These are phyloP conservation scores for Cephus rjabovi DNA, from an alignment of 2,888 invertebrate genomes.

Conservation along the genomic window DNA sequence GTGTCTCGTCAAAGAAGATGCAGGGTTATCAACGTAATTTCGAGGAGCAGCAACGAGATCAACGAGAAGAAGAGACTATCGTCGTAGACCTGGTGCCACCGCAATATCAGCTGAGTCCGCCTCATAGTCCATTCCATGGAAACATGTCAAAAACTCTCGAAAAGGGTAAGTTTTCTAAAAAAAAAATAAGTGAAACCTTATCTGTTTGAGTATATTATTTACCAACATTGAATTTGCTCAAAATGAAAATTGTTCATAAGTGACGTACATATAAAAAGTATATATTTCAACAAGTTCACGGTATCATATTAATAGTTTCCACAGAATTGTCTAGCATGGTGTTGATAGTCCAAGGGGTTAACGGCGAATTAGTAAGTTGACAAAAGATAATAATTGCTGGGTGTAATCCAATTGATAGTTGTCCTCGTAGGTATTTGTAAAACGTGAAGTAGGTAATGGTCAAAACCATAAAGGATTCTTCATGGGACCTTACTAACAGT, in stretches of 20 bases:
- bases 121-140: constrained; percentile 47
- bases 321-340: not conserved
- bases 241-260: not conserved
- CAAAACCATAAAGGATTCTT: not conserved
- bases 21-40: constrained; percentile 50
- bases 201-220: not conserved
- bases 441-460: not conserved
- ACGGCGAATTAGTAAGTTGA: not conserved
- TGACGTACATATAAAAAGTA: not conserved
- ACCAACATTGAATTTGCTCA: not conserved
- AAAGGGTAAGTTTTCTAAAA: constrained; percentile 38
- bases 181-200: not conserved
- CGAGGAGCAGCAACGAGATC: constrained; percentile 55
- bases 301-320: not conserved
- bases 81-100: constrained; percentile 73
- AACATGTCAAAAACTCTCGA: constrained; percentile 43
- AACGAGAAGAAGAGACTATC: constrained; percentile 65
- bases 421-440: constrained; percentile 13
- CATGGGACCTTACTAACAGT: not conserved
- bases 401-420: constrained; percentile 37
- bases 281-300: not conserved
- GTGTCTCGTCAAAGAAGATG: constrained; percentile 31
- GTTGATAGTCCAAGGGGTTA: not conserved
- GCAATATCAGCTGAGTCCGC: constrained; percentile 53
- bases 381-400: not conserved